Evolutionary conservation across 2,888 invertebrate species (phyloP).

Genomic region (Diarsia brunnea): DNA sequence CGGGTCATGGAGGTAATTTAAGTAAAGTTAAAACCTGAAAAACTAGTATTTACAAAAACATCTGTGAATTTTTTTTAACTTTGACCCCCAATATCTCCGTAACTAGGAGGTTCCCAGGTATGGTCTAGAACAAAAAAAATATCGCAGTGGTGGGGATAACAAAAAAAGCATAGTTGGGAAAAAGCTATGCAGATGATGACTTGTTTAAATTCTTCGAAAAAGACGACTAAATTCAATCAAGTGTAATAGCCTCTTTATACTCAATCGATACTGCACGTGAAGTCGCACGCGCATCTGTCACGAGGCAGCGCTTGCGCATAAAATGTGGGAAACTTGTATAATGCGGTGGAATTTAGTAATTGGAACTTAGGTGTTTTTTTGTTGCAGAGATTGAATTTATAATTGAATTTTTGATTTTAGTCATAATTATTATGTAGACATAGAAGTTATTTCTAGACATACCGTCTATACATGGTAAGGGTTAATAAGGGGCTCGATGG

Average conservation of each 20-base stretch:
- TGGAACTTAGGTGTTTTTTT: neutral
- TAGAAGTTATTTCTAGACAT: neutral
- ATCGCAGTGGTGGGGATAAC: too few relatives aligned
- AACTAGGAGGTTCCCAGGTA: too few relatives aligned
- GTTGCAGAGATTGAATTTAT: neutral
- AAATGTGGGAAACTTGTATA: slow-evolving; percentile 8
- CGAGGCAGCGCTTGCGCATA: slow-evolving; percentile 49
- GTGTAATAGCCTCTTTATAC: neutral
- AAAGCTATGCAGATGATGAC: too few relatives aligned
- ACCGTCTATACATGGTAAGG: neutral
- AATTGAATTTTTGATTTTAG: neutral
- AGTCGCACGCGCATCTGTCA: slow-evolving; percentile 49
- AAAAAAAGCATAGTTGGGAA: too few relatives aligned
- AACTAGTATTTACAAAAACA: too few relatives aligned
- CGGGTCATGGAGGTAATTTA: too few relatives aligned
- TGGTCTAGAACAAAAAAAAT: too few relatives aligned
- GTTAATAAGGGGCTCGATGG: neutral
- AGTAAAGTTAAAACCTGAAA: too few relatives aligned
- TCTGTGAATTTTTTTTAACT: too few relatives aligned
- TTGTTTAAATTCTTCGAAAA: neutral
- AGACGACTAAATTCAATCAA: neutral
- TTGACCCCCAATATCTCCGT: too few relatives aligned
- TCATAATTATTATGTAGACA: neutral
- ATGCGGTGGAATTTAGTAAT: neutral
- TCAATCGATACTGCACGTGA: slow-evolving; percentile 56